These are phyloP conservation scores for Autographa gamma DNA, from an alignment of 2,888 invertebrate genomes.

Conservation along the genomic window DNA sequence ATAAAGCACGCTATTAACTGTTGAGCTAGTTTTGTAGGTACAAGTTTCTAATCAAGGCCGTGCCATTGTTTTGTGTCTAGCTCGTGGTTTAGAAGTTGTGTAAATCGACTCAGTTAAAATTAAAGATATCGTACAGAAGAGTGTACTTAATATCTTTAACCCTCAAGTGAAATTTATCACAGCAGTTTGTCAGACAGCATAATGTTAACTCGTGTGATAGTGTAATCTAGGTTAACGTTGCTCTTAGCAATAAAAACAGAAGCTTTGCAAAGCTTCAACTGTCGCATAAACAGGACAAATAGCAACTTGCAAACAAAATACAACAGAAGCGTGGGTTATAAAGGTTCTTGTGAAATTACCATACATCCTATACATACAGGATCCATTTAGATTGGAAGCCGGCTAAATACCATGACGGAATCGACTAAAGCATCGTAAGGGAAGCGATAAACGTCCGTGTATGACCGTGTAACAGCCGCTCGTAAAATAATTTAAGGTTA, in stretches of 20 bases:
- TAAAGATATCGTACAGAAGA: neutral
- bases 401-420: conserved; percentile 36
- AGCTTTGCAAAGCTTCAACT: conserved; percentile 47
- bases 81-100: conserved; percentile 29
- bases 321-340: conserved; percentile 57
- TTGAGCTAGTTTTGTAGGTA: conserved; percentile 50
- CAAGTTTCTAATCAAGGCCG: conserved; percentile 59
- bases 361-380: conserved; percentile 33
- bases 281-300: conserved; percentile 51
- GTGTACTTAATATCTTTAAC: neutral
- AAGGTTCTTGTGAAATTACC: conserved; percentile 48
- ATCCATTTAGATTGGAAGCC: conserved; percentile 48
- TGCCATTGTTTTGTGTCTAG: conserved; percentile 47
- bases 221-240: conserved; percentile 41
- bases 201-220: conserved; percentile 19
- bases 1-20: conserved; percentile 48
- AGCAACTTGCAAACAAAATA: conserved; percentile 56
- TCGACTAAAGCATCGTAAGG: conserved; percentile 18
- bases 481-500: conserved; percentile 30
- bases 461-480: conserved; percentile 16
- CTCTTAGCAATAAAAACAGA: conserved; percentile 32
- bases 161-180: neutral
- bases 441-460: conserved; percentile 15
- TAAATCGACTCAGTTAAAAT: conserved; percentile 24
- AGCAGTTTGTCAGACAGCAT: conserved; percentile 13